Evolutionary conservation across 2,113 vertebrate genomes (phyloP).

Genomic region (Danionella cerebrum): DNA sequence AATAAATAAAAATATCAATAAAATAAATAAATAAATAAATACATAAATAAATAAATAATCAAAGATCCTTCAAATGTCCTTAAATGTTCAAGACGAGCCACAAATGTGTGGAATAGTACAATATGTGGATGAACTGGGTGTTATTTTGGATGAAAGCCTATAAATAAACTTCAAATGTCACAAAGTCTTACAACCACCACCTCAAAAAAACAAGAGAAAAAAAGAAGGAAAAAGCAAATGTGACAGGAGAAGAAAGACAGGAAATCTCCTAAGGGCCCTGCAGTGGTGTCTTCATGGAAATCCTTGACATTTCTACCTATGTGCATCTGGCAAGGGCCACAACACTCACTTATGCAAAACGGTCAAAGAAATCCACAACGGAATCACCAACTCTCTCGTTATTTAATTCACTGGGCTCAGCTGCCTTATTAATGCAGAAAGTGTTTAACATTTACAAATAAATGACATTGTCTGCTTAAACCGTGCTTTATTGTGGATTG

Average conservation of each 20-base stretch:
- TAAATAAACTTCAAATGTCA: not conserved
- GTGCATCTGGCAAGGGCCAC: slow-evolving; percentile 39
- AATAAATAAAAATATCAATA: no score
- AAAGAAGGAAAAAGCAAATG: slow-evolving; percentile 13
- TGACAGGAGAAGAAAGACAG: slow-evolving; percentile 21
- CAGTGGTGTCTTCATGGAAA: slow-evolving; percentile 24
- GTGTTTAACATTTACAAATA: not conserved
- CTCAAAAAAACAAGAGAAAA: slow-evolving; percentile 39
- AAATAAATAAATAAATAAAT: no score
- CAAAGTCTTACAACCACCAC: not conserved
- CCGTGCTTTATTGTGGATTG: not conserved
- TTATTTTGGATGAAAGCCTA: not conserved
- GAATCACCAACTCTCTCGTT: not conserved
- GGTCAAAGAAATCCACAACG: slow-evolving; percentile 30
- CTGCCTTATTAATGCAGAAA: not conserved
- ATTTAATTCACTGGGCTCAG: not conserved
- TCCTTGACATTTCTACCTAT: slow-evolving; percentile 43
- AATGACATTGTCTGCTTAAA: not conserved
- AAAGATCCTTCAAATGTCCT: no score
- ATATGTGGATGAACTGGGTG: no score
- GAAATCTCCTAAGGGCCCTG: slow-evolving; percentile 19
- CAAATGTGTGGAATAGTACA: no score
- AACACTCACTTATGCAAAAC: slow-evolving; percentile 34
- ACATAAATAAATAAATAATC: no score
- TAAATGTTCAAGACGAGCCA: no score